These are phyloP conservation scores for Syritta pipiens DNA, from an alignment of 2,888 invertebrate genomes.

Conservation along the genomic window DNA sequence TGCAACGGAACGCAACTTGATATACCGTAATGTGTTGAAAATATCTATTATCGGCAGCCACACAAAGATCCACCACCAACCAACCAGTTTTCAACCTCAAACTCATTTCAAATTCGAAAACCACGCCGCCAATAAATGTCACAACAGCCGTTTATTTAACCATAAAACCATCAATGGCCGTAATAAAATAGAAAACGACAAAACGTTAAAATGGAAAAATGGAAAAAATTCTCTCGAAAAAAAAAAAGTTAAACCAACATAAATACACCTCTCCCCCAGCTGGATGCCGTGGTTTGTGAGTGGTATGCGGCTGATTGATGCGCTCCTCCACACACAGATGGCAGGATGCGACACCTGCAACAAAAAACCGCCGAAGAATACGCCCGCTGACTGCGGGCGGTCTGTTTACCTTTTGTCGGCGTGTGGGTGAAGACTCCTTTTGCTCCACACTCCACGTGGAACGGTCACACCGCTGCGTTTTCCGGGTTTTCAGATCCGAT, in stretches of 20 bases:
- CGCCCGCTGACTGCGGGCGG: too few species aligned
- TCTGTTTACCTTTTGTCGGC: slow-evolving; percentile 39
- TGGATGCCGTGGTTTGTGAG: too few species aligned
- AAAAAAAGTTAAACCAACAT: slow-evolving; percentile 10
- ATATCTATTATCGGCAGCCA: background rate
- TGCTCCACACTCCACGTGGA: too few species aligned
- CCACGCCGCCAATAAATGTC: slow-evolving; percentile 40
- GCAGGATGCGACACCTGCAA: slow-evolving; percentile 38
- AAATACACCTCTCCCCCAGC: slow-evolving; percentile 9
- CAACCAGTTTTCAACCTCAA: background rate
- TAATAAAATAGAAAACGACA: slow-evolving; percentile 34
- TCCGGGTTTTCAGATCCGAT: slow-evolving; percentile 63
- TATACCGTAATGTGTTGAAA: background rate
- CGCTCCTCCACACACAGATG: background rate
- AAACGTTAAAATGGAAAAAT: too few species aligned
- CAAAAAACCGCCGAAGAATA: too few species aligned
- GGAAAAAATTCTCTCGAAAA: too few species aligned
- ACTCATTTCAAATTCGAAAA: slow-evolving; percentile 51
- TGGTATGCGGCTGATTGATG: too few species aligned
- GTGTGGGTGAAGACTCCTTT: slow-evolving; percentile 6
- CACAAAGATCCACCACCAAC: background rate
- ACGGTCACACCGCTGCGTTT: too few species aligned
- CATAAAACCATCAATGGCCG: slow-evolving; percentile 53
- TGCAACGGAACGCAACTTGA: background rate
- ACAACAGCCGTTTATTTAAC: slow-evolving; percentile 44